These are phyloP conservation scores for Drosophila takahashii DNA, from an alignment of 1,140 invertebrate species.

Conservation along the genomic window DNA sequence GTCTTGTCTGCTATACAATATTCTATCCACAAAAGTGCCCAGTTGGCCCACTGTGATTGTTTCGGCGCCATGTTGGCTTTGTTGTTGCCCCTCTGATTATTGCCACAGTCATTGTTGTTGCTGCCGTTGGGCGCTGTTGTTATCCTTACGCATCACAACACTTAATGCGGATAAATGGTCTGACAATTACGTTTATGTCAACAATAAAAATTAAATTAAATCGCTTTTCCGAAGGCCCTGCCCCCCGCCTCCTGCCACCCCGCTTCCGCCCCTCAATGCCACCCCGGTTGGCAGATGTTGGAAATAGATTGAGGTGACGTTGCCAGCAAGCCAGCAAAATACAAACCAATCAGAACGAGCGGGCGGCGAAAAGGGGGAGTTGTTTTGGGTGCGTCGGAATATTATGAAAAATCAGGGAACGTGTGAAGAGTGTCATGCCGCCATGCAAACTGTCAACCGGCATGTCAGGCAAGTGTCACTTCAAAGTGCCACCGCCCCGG, in stretches of 20 bases:
- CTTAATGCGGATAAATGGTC: constrained; percentile 84
- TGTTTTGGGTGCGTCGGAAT: constrained; percentile 30
- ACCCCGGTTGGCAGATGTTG: constrained; percentile 61
- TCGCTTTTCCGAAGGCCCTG: constrained; percentile 72
- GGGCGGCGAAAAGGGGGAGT: not conserved
- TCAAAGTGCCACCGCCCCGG: constrained; percentile 62
- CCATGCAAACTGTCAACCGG: constrained; percentile 74
- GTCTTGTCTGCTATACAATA: not conserved
- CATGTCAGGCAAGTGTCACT: constrained; percentile 80
- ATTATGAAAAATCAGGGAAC: constrained; percentile 53
- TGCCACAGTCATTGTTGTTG: constrained; percentile 50
- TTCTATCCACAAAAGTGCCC: not conserved
- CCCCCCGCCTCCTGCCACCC: not conserved
- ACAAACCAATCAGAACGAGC: constrained; percentile 62
- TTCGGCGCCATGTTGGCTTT: constrained; percentile 62
- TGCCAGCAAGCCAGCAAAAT: constrained; percentile 34
- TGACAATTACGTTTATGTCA: constrained; percentile 84
- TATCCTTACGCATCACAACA: constrained; percentile 81
- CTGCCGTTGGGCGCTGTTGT: constrained; percentile 49
- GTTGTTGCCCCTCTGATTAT: constrained; percentile 58
- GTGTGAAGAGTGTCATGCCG: constrained; percentile 75
- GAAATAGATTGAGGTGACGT: constrained; percentile 71
- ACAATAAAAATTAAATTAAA: constrained; percentile 84
- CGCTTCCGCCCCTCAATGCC: constrained; percentile 19
- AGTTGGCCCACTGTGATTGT: constrained; percentile 39